These are phyloP conservation scores for Hypsibius dujardini DNA, from an alignment of 1,140 invertebrate species.

Conservation along the genomic window DNA sequence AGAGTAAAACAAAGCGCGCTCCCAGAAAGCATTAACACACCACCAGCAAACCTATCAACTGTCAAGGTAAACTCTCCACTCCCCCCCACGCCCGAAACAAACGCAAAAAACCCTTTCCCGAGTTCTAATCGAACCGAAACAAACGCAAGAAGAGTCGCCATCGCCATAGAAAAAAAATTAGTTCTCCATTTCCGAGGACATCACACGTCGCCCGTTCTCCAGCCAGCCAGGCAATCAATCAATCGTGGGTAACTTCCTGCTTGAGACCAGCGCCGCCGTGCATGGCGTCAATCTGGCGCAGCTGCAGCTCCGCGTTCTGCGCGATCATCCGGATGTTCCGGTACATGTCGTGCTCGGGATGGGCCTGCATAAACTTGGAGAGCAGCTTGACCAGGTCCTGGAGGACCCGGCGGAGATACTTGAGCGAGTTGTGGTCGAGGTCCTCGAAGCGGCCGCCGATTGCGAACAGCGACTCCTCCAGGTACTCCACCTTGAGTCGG, in stretches of 20 bases:
- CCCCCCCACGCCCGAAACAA: too few species aligned
- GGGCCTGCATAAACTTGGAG: background rate
- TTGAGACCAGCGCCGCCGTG: too few species aligned
- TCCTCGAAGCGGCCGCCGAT: constrained; percentile 46
- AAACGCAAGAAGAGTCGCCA: too few species aligned
- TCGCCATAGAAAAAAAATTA: too few species aligned
- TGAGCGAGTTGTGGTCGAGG: constrained; percentile 43
- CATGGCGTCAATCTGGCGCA: background rate
- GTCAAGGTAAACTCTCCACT: too few species aligned
- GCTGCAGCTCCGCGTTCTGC: background rate
- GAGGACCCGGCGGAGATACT: background rate
- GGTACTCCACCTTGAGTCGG: constrained; percentile 72
- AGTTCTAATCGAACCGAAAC: too few species aligned
- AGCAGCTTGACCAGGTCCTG: background rate
- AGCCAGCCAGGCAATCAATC: background rate
- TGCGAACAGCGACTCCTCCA: constrained; percentile 67
- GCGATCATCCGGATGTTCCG: background rate
- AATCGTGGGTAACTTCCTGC: background rate
- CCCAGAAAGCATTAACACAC: too few species aligned
- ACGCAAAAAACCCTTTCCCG: too few species aligned
- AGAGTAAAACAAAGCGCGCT: too few species aligned
- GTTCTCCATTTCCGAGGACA: too few species aligned
- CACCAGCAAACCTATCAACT: too few species aligned
- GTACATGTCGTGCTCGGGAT: background rate
- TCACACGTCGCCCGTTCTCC: background rate